Base-by-base conservation (phyloP, 1,140 invertebrate genomes). In the Drosophila pandora region DNA sequence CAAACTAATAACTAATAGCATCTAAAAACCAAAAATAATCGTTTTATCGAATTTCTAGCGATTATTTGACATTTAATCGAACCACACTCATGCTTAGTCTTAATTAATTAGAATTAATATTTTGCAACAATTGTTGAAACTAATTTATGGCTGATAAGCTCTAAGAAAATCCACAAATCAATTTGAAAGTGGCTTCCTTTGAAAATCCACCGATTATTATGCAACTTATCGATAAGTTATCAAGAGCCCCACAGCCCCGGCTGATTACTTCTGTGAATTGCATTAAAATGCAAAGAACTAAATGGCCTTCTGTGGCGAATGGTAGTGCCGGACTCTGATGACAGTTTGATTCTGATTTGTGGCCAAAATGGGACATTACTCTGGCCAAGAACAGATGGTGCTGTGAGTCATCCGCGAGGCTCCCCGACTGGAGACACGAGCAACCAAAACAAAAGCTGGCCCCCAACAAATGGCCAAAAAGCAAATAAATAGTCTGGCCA, bases 401-500 rank as follows among this genome's bases (percentile, higher is more conserved):
- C 3, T 8, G 10, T 70, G 67, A 70, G 34, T 70, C 67, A 69
- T n/a, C 3, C 17, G 12, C 4, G 10, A 37, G 25, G 5, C 25
- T 22, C 5, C 41, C 28, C 10, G 28, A 9, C 17, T 21, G 32
- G 9, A 58, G 25, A 39, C 57, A 22, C 32, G 55, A 48, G 48
- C 34, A 75, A 75, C 37, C 62, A 61, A 53, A 69, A 76, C 58
- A 76, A 76, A 76, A 76, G 41, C 65, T 30, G 39, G 48, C 63
- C 47, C 68, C 48, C 68, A 69, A 68, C 65, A 69, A 69, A 49
- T 69, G 67, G 63, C 64, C 65, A 70, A 76, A 57, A 76, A 17
- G 34, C 56, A 76, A 76, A 76, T 32, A 76, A 37, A 17, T 17
- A 17, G 17, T 17, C 17, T 17, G 17, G 17, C 34, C n/a, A 1